These are phyloP conservation scores for Trachemys scripta DNA, from an alignment of 2,113 vertebrate species.

Conservation along the genomic window DNA sequence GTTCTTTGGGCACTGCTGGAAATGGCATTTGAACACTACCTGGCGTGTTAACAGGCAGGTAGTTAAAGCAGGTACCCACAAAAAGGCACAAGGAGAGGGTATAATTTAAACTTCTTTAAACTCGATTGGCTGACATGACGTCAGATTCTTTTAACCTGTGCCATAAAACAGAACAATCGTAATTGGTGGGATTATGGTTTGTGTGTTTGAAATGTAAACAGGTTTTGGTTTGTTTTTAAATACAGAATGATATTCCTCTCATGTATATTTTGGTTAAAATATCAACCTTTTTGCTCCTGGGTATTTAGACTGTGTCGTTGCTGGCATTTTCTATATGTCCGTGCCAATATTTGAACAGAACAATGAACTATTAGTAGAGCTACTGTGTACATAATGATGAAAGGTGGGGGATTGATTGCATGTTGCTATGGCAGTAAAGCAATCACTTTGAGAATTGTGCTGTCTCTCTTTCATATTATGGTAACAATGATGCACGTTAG, in stretches of 20 bases:
- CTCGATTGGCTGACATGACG: neutral
- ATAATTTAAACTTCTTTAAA: neutral
- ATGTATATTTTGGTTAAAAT: neutral
- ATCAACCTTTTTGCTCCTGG: neutral
- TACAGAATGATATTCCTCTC: neutral
- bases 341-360: conserved; percentile 9
- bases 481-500: neutral
- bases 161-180: neutral
- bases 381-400: neutral
- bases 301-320: neutral
- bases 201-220: neutral
- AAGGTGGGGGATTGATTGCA: neutral
- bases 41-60: neutral
- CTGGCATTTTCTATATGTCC: neutral
- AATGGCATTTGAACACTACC: neutral
- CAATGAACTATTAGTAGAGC: neutral
- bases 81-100: neutral
- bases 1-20: neutral
- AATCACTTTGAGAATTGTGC: neutral
- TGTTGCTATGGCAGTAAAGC: neutral
- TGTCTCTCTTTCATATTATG: neutral
- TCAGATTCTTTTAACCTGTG: neutral
- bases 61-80: neutral
- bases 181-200: neutral
- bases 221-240: neutral